Conservation (phyloP, 37 sponge, comb jelly and placozoan species). For the Eunapius fragilis region DNA sequence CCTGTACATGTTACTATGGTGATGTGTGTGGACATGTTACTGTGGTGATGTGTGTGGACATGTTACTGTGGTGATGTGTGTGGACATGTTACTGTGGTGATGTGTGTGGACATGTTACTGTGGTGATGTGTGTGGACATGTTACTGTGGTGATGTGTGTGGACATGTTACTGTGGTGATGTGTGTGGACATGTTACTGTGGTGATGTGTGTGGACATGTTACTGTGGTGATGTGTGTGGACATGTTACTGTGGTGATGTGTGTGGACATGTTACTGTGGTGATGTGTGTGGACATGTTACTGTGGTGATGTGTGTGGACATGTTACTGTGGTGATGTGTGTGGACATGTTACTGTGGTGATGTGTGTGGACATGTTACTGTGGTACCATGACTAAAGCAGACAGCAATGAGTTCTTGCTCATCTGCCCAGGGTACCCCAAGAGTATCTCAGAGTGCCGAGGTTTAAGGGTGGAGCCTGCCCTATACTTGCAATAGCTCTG, state of each 20-base stretch:
- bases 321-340: background rate
- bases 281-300: background rate
- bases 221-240: too few species aligned
- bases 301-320: too few species aligned
- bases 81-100: slow-evolving; percentile 18
- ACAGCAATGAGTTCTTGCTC: background rate
- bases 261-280: background rate
- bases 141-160: slow-evolving; percentile 36
- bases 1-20: background rate
- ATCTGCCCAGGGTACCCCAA: background rate
- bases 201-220: slow-evolving; percentile 15
- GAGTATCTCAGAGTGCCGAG: slow-evolving; percentile 29
- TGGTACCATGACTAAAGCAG: background rate
- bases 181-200: background rate
- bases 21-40: too few species aligned
- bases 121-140: too few species aligned
- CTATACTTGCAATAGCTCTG: slow-evolving; percentile 53
- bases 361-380: background rate
- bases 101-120: background rate
- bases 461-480: slow-evolving; percentile 25
- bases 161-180: too few species aligned
- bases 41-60: too few species aligned
- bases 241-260: slow-evolving; percentile 35
- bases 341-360: background rate
- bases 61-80: too few species aligned